Conservation (phyloP, 2,888 invertebrate species). For the Sinopyrophorus schimmeli region DNA sequence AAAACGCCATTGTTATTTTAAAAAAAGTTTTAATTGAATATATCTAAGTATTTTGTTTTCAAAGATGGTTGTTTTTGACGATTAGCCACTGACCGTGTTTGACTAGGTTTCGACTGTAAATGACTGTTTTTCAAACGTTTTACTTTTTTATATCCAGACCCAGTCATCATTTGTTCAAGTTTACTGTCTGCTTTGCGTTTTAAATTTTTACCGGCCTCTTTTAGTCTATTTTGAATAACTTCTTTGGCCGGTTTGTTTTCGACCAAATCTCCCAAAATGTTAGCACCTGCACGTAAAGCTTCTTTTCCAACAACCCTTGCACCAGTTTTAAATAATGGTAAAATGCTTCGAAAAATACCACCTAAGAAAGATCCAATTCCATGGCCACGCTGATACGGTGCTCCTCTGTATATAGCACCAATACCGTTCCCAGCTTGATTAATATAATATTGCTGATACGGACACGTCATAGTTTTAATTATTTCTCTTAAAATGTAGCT, state of each 20-base stretch:
- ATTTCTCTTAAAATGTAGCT: conserved; percentile 10
- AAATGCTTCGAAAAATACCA: conserved; percentile 13
- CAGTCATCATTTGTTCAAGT: conserved; percentile 8
- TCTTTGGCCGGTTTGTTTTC: conserved; percentile 7
- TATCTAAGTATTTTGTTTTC: too few species aligned
- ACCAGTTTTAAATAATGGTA: conserved; percentile 13
- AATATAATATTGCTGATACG: conserved; percentile 14
- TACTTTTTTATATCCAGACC: conserved; percentile 13
- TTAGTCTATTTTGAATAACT: conserved; percentile 2
- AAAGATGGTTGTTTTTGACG: too few species aligned
- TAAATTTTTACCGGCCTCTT: conserved; percentile 6
- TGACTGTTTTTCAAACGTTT: not conserved
- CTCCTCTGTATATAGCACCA: conserved; percentile 12
- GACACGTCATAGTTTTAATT: conserved; percentile 8
- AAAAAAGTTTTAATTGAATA: too few species aligned
- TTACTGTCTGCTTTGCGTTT: conserved; percentile 13
- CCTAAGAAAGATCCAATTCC: conserved; percentile 7
- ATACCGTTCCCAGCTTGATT: conserved; percentile 9
- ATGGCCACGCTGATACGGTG: conserved; percentile 9
- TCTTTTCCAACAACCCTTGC: conserved; percentile 9
- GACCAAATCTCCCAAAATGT: conserved; percentile 10
- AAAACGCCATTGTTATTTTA: too few species aligned
- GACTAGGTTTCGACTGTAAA: too few species aligned
- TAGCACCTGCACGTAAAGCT: conserved; percentile 3
- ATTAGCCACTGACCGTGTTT: too few species aligned